Percentiles rank a stretch among this genome's conserved stretches.
Evolutionary conservation across 2,797 vertebrate genomes (phyloP).

Genomic region (Pelochelys cantorii): DNA sequence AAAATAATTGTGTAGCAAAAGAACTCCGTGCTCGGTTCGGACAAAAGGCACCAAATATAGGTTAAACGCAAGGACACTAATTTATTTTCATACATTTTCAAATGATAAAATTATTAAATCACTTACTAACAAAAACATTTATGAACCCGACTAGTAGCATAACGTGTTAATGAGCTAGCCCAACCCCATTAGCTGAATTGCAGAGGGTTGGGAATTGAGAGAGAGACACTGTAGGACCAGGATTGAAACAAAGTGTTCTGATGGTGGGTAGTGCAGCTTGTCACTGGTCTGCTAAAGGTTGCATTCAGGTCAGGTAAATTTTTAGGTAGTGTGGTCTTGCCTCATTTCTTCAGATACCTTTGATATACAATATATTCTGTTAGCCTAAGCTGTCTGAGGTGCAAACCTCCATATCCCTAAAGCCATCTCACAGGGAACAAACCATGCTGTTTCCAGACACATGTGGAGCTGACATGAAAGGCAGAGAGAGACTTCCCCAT

Average conservation of each 20-base stretch:
- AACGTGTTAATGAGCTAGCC: not conserved
- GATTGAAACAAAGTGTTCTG: not conserved
- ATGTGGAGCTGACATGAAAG: not conserved
- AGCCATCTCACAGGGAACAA: not conserved
- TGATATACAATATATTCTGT: not conserved
- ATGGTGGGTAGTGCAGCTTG: not conserved
- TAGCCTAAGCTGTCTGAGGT: not conserved
- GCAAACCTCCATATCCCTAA: not conserved
- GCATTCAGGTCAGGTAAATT: not conserved
- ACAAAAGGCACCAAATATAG: not conserved
- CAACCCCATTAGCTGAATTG: not conserved
- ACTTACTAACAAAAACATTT: not conserved
- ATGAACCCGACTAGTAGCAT: not conserved
- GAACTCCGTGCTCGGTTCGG: not conserved
- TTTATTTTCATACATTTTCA: conserved; percentile 15
- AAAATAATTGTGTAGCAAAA: not conserved
- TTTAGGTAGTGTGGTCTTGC: not conserved
- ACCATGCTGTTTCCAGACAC: not conserved
- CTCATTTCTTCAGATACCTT: not conserved
- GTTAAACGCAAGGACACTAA: not conserved
- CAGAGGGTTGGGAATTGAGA: not conserved
- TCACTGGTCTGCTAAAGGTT: not conserved
- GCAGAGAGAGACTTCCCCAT: not conserved
- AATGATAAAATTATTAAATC: not conserved
- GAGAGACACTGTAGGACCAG: not conserved